Evolutionary conservation across 2,888 invertebrate species (phyloP), one percentile per base, ranked within the genome.

Genomic region (Choreutis nemorana): DNA sequence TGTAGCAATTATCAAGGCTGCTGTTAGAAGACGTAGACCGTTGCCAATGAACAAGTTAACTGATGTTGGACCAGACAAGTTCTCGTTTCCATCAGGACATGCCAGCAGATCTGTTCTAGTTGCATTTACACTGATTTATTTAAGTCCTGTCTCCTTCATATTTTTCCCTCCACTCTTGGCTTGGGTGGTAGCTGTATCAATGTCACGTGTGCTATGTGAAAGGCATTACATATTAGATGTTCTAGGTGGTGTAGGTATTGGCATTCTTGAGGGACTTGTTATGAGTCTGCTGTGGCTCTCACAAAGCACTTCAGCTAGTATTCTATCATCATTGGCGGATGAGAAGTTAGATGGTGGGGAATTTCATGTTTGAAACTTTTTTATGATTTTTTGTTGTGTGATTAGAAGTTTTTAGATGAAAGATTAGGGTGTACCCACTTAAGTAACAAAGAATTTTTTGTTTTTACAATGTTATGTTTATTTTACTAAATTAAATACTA

Each of bases 21-120:
- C 84, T 30, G 84, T 87, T 4, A 81, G 94, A 36, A 79, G 97
- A 49, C 81, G 88, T 42, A 81, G 97, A 15, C 96, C 96, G 1
- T 51, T 77, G 0, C 79, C 82, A 12, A 85, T 86, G 50, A 84
- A 84, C 41, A 89, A 91, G 55, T 82, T 87, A 40, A 65, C 88
- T 35, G 82, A 83, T 18, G 71, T 92, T 11, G 91, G 93, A 0
- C 90, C 94, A 0, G 96, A 96, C 63, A 89, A 93, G 48, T 97
- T 87, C 60, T 84, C 84, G 26, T 98, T 98, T 60, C 98, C 97
- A 7, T 97, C 97, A 0, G 97, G 97, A 0, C 97, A 98, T 62
- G 87, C 94, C 1, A 94, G 96, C 14, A 77, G 97, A 42, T 86
- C 93, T 1, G 83, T 88, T 3, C 84, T 90, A 56, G 75, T 97